Base-by-base conservation (phyloP, 92 coral and sea anemone species). In the Actinostola sp. region DNA sequence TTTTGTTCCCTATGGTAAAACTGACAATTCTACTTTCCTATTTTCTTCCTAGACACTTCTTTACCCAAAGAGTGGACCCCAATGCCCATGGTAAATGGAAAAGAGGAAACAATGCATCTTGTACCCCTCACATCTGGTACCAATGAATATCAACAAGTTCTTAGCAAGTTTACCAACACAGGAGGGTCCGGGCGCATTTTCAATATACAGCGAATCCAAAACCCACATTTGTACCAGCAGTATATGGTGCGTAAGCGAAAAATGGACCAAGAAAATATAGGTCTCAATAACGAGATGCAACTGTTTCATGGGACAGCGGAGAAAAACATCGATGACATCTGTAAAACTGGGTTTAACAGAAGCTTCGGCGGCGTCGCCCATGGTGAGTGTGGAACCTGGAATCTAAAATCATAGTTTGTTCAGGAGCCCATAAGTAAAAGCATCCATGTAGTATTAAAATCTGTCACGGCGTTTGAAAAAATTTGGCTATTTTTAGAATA, bases 281-380 rank as follows among this genome's bases (percentile, higher is more conserved):
- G 93, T 52, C 19, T 16, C 31, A 77, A 86, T 43, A 93, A 82
- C 35, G 98, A 93, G 66, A 62, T 50, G 49, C 65, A 78, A 23
- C 62, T 93, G n/a, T 89, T 91, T 59, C 98, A 93, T 64, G 98
- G 98, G 3, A 93, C 98, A 0, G 79, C 76, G 1, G 71, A 41
- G 15, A 68, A 81, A 45, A 93, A 87, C 41, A 10, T 84, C 9
- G 41, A 15, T 8, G 71, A 71, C 3, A 93, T 89, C 50, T 89
- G 90, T 72, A 70, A 77, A 13, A 82, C 78, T 14, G 89, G 89
- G 20, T 93, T 93, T 60, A 93, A 86, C 78, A 70, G 98, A 48
- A 84, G 93, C 55, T 89, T 86, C 44, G 73, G 90, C 35, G 98
- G 98, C 29, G 28, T 9, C 1, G 83, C 68, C 0, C 73, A 89